Evolutionary conservation across 1,140 invertebrate genomes (phyloP).

Genomic region (Cataglyphis hispanica): DNA sequence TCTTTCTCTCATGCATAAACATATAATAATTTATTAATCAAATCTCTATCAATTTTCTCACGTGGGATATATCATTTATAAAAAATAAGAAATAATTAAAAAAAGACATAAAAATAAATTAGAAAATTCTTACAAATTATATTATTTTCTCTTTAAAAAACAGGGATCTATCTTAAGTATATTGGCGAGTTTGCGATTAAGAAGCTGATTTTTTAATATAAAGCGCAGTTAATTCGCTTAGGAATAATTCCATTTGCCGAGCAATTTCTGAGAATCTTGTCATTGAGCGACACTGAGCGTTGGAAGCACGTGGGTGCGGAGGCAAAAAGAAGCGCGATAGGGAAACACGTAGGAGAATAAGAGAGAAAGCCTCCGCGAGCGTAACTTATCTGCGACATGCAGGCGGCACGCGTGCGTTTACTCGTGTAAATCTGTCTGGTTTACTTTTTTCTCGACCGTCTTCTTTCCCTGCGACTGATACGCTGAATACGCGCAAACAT

Average conservation of each 20-base stretch:
- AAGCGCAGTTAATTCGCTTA: background rate
- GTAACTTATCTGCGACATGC: constrained; percentile 73
- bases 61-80: background rate
- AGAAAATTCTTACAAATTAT: constrained; percentile 21
- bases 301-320: constrained; percentile 6
- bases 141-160: background rate
- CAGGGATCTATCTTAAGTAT: constrained; percentile 3
- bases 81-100: background rate
- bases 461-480: constrained; percentile 48
- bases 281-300: constrained; percentile 32
- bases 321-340: constrained; percentile 22
- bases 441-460: constrained; percentile 63
- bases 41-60: background rate
- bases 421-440: constrained; percentile 74
- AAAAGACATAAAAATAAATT: background rate
- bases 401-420: constrained; percentile 68
- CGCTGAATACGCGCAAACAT: constrained; percentile 45
- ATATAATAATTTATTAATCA: background rate
- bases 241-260: constrained; percentile 30
- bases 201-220: constrained; percentile 30
- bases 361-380: constrained; percentile 39
- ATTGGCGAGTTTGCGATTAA: background rate
- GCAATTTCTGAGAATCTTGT: constrained; percentile 24
- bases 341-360: constrained; percentile 18
- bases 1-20: no score